Evolutionary conservation across 2,797 vertebrate species (phyloP), one percentile per base, ranked within the genome.

Genomic region (Centroberyx gerrardi): DNA sequence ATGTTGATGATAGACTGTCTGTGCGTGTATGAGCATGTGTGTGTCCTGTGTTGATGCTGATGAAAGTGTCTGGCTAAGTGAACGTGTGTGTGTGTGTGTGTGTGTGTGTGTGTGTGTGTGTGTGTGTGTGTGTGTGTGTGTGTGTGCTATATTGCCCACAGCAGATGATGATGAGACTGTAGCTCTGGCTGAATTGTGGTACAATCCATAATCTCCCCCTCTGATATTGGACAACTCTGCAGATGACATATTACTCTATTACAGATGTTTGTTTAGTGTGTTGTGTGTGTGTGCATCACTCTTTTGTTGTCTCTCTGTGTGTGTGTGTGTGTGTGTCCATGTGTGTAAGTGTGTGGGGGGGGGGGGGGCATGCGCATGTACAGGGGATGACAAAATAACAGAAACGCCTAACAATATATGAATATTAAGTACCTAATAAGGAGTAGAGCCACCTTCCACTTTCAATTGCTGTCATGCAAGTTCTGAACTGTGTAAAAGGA

Each of bases 1-100:
- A 86, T 67, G 79, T n/a, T 28, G 61, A 61, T 84, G 70, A 70
- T 49, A 48, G 18, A 33, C n/a, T 42, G 52, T 44, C 38, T 67
- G 51, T 51, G 61, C 15, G 61, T 33, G 59, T 44, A n/a, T 17
- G 36, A 5, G 18, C 10, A n/a, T 61, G 59, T 55, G 40, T 46
- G 9, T 62, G 36, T 62, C 22, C 28, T 44, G 42, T 48, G 40
- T 46, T n/a, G 8, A 5, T 15, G 5, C 36, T n/a, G 31, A 15
- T 38, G 17, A 33, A 5, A n/a, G 15, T 63, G 33, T 36, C 33
- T 36, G 33, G 33, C 46, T 18, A 38, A 70, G 62, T 52, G 54
- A 73, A 60, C 33, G 51, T 40, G 63, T 44, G 55, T 49, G 61
- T 46, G 60, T 6, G 46, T 4, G 63, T 12, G 36, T 14, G 42